These are phyloP conservation scores for Mirza zaza DNA, from an alignment of 2,113 vertebrate genomes.

Conservation along the genomic window DNA sequence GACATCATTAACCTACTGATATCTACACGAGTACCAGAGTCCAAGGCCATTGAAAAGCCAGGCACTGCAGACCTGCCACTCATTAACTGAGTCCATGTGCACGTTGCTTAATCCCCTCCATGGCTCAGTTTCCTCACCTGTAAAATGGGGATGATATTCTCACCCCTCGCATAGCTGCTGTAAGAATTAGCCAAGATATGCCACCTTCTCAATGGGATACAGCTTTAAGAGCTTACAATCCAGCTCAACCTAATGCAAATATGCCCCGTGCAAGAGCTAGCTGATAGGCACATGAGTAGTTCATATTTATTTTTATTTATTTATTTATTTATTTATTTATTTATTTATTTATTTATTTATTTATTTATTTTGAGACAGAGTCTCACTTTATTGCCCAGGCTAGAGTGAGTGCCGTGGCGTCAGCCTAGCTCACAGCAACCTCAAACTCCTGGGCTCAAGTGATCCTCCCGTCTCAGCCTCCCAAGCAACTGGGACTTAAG, in stretches of 20 bases:
- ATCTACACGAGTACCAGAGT: background rate
- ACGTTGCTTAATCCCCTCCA: background rate
- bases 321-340: too few relatives aligned
- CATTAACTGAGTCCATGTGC: background rate
- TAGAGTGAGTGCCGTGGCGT: too few relatives aligned
- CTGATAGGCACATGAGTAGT: background rate
- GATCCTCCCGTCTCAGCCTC: too few relatives aligned
- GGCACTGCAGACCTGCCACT: background rate
- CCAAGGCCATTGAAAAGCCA: slow-evolving; percentile 3
- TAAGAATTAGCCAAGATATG: background rate
- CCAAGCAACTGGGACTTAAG: too few relatives aligned
- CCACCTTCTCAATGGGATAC: background rate
- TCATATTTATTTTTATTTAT: background rate
- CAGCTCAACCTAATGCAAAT: background rate
- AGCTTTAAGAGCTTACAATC: background rate
- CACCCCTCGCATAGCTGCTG: background rate
- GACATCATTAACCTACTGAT: background rate
- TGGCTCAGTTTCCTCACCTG: background rate
- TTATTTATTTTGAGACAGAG: too few relatives aligned
- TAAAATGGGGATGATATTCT: background rate
- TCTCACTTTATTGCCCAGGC: too few relatives aligned
- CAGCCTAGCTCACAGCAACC: too few relatives aligned
- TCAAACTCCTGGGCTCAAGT: too few relatives aligned
- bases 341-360: too few relatives aligned
- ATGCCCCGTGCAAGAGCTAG: background rate